Conservation (phyloP, 1,140 invertebrate species). For the Cepaea nemoralis region DNA sequence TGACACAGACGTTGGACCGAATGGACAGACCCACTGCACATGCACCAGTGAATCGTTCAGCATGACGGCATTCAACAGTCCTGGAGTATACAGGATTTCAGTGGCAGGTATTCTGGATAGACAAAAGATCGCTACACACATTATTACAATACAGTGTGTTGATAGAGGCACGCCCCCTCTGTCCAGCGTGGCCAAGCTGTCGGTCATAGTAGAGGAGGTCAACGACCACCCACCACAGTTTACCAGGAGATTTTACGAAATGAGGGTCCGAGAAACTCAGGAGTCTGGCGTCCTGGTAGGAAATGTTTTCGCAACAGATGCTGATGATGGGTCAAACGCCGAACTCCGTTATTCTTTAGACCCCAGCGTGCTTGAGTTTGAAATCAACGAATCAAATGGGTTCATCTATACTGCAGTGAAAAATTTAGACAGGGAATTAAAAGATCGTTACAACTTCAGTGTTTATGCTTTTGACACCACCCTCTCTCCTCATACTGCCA, state of each 20-base stretch:
- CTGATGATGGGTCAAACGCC: conserved; percentile 74
- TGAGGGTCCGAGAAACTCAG: conserved; percentile 45
- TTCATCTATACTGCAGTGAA: conserved; percentile 59
- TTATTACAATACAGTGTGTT: conserved; percentile 47
- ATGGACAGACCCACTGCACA: conserved; percentile 50
- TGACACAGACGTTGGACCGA: conserved; percentile 51
- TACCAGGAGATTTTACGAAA: conserved; percentile 40
- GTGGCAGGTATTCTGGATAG: conserved; percentile 46
- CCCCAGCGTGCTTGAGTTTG: conserved; percentile 52
- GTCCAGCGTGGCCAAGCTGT: conserved; percentile 31
- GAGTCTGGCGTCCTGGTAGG: conserved; percentile 39
- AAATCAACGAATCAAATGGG: conserved; percentile 74
- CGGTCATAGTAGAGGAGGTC: conserved; percentile 48
- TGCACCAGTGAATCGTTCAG: conserved; percentile 41
- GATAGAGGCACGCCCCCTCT: conserved; percentile 49
- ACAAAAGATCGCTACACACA: conserved; percentile 39
- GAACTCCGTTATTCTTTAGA: conserved; percentile 48
- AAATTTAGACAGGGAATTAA: conserved; percentile 82
- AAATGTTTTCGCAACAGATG: conserved; percentile 45
- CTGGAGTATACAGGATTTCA: conserved; percentile 50
- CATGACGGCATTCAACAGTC: conserved; percentile 32
- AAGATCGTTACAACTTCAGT: conserved; percentile 81
- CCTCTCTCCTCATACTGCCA: conserved; percentile 80
- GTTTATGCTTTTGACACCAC: conserved; percentile 84
- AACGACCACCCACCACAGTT: conserved; percentile 56